Conservation (phyloP, 1,140 invertebrate species). For the Macrostomum lignano region DNA sequence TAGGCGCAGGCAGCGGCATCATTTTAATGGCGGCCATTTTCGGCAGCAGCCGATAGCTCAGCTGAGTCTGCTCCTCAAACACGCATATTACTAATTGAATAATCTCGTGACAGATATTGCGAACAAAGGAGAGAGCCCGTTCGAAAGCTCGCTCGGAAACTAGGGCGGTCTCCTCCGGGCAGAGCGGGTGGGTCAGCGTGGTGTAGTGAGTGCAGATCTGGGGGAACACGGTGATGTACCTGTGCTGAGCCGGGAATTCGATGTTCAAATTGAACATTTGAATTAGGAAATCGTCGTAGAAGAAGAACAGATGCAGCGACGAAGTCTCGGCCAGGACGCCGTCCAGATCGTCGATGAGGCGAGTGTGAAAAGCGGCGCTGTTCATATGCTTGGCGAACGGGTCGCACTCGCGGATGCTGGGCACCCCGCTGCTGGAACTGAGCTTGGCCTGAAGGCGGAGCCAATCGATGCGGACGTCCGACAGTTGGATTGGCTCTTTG, state of each 20-base stretch:
- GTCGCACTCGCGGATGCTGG: conserved; percentile 53
- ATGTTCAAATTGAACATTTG: conserved; percentile 93
- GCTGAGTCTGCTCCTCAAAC: no score
- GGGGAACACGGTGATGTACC: conserved; percentile 85
- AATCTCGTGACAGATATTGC: no score
- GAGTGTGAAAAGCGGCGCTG: conserved; percentile 77
- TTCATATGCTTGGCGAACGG: conserved; percentile 66
- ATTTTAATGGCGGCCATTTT: no score
- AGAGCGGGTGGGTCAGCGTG: conserved; percentile 81
- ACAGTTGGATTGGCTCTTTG: conserved; percentile 77
- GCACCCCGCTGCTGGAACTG: conserved; percentile 48
- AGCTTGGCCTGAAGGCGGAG: conserved; percentile 70
- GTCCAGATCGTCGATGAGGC: conserved; percentile 91
- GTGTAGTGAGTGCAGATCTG: conserved; percentile 89
- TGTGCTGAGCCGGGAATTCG: conserved; percentile 83
- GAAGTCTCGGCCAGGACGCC: conserved; percentile 81
- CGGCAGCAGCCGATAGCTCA: no score
- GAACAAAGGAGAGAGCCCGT: no score
- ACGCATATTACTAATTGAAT: no score
- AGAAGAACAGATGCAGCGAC: conserved; percentile 61
- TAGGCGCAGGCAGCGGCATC: no score
- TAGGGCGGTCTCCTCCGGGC: conserved; percentile 60
- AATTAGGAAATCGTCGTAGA: conserved; percentile 83
- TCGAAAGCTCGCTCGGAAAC: no score
- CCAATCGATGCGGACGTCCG: conserved; percentile 78